phyloP scores from a whole-genome alignment of 2,113 vertebrate genomes.

The Cochlearius cochlearius region DNA sequence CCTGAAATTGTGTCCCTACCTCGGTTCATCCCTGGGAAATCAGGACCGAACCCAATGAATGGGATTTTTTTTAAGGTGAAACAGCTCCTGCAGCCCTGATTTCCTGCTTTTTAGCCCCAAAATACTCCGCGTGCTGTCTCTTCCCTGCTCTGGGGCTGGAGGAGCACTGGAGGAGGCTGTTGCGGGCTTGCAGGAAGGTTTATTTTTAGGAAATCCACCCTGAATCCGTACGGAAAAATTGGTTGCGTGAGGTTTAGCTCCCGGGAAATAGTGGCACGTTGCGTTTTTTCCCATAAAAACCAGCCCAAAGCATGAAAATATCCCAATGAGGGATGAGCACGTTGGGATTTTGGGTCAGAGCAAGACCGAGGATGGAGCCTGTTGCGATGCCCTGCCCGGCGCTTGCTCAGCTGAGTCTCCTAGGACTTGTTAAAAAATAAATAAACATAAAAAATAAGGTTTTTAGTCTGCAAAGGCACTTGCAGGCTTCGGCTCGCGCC shows the following conservation, averaged over 20 bases:
- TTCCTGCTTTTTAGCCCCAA: neutral
- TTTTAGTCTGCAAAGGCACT: neutral
- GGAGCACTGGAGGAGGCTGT: neutral
- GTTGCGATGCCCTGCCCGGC: accelerated
- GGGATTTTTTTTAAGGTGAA: neutral
- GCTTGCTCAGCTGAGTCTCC: accelerated
- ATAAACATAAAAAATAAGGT: neutral
- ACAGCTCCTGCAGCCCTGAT: neutral
- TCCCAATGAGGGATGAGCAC: accelerated
- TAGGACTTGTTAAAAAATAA: neutral
- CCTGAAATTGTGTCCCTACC: accelerated
- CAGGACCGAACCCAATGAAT: too few relatives aligned
- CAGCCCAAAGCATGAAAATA: neutral
- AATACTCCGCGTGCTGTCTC: neutral
- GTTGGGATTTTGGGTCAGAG: neutral
- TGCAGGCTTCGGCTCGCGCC: accelerated
- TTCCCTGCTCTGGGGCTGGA: neutral
- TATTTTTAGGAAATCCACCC: neutral
- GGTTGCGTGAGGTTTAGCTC: neutral
- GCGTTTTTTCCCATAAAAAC: neutral
- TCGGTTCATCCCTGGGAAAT: neutral
- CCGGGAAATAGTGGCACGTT: accelerated
- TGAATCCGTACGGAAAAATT: neutral
- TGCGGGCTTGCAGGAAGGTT: neutral
- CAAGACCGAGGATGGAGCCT: neutral